These are phyloP conservation scores for Musca domestica DNA, from an alignment of 1,140 invertebrate genomes.

Conservation along the genomic window DNA sequence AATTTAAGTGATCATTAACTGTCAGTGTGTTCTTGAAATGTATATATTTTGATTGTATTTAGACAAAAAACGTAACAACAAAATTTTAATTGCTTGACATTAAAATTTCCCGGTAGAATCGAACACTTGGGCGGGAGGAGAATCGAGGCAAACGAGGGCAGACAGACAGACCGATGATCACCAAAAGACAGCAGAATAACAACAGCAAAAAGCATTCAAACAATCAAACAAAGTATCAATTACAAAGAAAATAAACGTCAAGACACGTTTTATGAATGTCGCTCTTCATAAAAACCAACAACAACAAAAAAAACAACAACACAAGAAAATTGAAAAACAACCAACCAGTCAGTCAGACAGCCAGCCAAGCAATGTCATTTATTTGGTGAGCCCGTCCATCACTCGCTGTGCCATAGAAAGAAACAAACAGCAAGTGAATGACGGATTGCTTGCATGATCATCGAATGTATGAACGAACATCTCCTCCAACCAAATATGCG, in stretches of 20 bases:
- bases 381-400: too few species aligned
- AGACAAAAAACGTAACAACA: constrained; percentile 16
- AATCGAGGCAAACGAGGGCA: too few species aligned
- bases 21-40: background rate
- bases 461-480: too few species aligned
- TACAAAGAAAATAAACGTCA: constrained; percentile 20
- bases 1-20: constrained; percentile 21
- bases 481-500: too few species aligned
- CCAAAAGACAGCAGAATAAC: background rate
- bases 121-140: too few species aligned
- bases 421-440: too few species aligned
- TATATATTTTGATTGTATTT: constrained; percentile 11
- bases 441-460: too few species aligned
- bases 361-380: too few species aligned
- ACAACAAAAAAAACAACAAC: too few species aligned
- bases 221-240: constrained; percentile 22
- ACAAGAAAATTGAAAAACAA: too few species aligned
- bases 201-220: background rate
- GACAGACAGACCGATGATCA: background rate
- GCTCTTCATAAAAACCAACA: background rate
- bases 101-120: constrained; percentile 6
- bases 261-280: constrained; percentile 19
- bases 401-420: too few species aligned
- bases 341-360: too few species aligned
- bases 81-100: constrained; percentile 18